Evolutionary conservation across 2,113 vertebrate species (phyloP), one percentile per base, ranked within the genome.

Genomic region (Monopterus albus): DNA sequence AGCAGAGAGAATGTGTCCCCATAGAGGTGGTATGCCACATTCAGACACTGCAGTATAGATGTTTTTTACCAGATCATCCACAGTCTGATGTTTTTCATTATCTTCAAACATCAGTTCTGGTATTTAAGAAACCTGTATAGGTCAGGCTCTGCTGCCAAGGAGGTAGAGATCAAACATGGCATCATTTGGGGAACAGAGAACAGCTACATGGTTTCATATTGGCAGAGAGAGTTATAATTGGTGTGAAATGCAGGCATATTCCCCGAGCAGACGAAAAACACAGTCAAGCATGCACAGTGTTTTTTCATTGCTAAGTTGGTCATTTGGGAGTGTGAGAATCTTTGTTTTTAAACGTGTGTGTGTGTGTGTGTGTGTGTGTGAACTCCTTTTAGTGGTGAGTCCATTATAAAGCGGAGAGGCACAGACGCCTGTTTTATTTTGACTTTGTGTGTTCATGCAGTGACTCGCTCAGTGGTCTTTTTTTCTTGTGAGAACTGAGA

Each of bases 141-240:
- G 20, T 72, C 58, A 29, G 52, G 31, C 9, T 21, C 51, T 28
- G 29, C 47, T 70, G 49, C 63, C 33, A 7, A 64, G 25, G 18
- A 49, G 35, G 46, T 74, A 55, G 57, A 15, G 49, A 72, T 70
- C 14, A 61, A 15, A 59, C 71, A 82, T 46, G 31, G 0, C 45
- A 49, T 35, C 2, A 40, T 45, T 23, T 0, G 1, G 65, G 49
- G 65, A 59, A 25, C 17, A n/a, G 39, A 40, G 57, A 36, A 56
- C 33, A 12, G 18, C 46, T 10, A 6, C 23, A 17, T 25, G 17
- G 5, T 74, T 78, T 63, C 69, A 20, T 72, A 45, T 47, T 38
- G n/a, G 25, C 18, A 17, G 23, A 72, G 45, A 47, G 61, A 61
- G 69, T 66, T 86, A 55, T 87, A 86, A 90, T 87, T 86, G 72